Conservation (phyloP, 2,113 vertebrate genomes). For the Ailuropoda melanoleuca region DNA sequence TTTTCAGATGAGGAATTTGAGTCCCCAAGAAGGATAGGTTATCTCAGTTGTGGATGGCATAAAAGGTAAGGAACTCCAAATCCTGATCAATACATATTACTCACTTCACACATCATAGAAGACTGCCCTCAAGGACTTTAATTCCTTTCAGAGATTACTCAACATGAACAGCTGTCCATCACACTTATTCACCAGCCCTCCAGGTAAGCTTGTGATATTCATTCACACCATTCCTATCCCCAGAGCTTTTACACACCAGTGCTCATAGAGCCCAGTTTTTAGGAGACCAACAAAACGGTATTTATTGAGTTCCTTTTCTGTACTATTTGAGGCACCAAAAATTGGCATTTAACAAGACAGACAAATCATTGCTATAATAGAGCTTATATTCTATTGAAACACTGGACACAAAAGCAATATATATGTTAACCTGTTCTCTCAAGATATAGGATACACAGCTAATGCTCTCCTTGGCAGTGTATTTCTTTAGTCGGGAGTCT, state of each 20-base stretch:
- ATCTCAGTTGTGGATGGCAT: not conserved
- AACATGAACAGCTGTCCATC: not conserved
- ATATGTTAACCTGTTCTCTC: not conserved
- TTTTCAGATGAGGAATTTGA: constrained; percentile 5
- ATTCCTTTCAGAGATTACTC: not conserved
- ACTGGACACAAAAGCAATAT: not conserved
- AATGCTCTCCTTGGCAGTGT: not conserved
- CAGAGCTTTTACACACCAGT: not conserved
- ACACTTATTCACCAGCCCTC: not conserved
- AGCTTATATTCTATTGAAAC: not conserved
- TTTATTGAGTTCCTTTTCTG: constrained; percentile 13
- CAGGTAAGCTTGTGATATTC: not conserved
- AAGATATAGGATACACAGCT: not conserved
- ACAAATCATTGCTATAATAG: not conserved
- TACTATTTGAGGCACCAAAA: not conserved
- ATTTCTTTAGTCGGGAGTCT: constrained; percentile 2
- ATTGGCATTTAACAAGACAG: not conserved
- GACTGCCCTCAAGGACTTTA: not conserved
- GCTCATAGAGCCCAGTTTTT: not conserved
- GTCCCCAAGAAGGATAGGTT: not conserved
- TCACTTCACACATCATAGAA: not conserved
- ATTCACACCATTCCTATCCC: not conserved
- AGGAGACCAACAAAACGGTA: not conserved
- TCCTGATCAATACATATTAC: not conserved
- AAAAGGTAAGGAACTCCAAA: not conserved